These are phyloP conservation scores for Tolypeutes matacus DNA, from an alignment of 2,797 vertebrate genomes.

Conservation along the genomic window DNA sequence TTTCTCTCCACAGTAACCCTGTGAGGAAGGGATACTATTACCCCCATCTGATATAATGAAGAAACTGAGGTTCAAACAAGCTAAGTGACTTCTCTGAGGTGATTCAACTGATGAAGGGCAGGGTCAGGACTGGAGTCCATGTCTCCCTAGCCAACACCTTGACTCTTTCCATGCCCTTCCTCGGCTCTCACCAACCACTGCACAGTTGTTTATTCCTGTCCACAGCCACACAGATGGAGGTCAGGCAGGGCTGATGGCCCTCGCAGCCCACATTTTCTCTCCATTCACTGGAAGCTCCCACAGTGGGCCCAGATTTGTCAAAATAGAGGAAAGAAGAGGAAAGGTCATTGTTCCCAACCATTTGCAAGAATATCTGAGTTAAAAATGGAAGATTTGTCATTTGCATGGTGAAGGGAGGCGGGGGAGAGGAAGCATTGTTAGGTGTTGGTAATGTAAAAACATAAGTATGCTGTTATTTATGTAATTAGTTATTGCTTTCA, in stretches of 20 bases:
- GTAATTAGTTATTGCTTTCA: conserved; percentile 96
- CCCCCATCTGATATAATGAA: neutral
- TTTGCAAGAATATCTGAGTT: conserved; percentile 89
- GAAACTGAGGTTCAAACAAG: neutral
- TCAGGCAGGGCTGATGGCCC: neutral
- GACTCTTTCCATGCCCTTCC: neutral
- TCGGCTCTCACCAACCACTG: neutral
- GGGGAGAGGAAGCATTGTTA: conserved; percentile 91
- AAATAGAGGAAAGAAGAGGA: conserved; percentile 82
- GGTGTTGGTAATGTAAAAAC: conserved; percentile 93
- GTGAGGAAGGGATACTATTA: neutral
- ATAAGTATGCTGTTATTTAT: conserved; percentile 94
- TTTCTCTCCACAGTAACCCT: neutral
- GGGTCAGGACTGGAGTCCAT: neutral
- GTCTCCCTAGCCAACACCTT: neutral
- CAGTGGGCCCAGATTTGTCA: conserved; percentile 73
- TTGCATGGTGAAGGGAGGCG: conserved; percentile 87
- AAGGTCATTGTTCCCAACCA: conserved; percentile 88
- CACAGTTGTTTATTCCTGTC: neutral
- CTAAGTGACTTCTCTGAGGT: neutral
- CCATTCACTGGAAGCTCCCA: conserved; percentile 66
- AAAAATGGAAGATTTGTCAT: conserved; percentile 90
- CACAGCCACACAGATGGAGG: neutral
- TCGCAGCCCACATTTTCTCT: conserved; percentile 1
- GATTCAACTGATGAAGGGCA: neutral